Evolutionary conservation across 2,797 vertebrate species (phyloP).

Genomic region (Antrozous pallidus): DNA sequence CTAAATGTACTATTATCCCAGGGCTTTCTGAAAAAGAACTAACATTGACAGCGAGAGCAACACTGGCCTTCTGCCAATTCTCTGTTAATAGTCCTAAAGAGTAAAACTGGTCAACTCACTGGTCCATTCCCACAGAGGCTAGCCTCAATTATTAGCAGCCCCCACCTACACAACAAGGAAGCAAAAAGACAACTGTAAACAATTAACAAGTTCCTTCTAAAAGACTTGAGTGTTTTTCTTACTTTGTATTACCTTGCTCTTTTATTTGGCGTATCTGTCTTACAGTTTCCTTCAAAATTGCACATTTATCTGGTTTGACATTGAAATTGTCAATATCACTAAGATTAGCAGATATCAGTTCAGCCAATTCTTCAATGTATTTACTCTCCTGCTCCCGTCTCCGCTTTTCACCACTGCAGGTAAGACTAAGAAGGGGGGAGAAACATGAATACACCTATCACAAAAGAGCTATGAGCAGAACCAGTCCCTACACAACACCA

Average conservation of each 20-base stretch:
- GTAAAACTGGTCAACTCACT: neutral
- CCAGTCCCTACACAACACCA: neutral
- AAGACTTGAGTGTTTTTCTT: constrained; percentile 29
- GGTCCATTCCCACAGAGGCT: neutral
- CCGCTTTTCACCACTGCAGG: constrained; percentile 94
- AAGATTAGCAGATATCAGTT: constrained; percentile 98
- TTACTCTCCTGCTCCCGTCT: constrained; percentile 98
- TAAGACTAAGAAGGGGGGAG: constrained; percentile 73
- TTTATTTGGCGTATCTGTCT: constrained; percentile 99
- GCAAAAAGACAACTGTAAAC: neutral
- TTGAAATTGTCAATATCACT: constrained; percentile 99
- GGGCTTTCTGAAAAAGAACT: neutral
- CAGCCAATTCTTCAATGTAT: constrained; percentile 98
- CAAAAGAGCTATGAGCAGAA: neutral
- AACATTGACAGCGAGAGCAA: neutral
- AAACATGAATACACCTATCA: neutral
- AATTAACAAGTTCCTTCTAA: constrained; percentile 16
- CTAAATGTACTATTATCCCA: neutral
- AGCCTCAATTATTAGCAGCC: neutral
- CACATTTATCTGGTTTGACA: constrained; percentile 99
- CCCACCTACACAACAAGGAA: neutral
- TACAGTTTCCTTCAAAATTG: constrained; percentile 98
- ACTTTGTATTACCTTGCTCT: constrained; percentile 92
- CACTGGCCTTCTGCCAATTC: neutral
- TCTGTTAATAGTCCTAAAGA: neutral